phyloP scores from a whole-genome alignment of 2,113 vertebrate species.

The Antennarius striatus region DNA sequence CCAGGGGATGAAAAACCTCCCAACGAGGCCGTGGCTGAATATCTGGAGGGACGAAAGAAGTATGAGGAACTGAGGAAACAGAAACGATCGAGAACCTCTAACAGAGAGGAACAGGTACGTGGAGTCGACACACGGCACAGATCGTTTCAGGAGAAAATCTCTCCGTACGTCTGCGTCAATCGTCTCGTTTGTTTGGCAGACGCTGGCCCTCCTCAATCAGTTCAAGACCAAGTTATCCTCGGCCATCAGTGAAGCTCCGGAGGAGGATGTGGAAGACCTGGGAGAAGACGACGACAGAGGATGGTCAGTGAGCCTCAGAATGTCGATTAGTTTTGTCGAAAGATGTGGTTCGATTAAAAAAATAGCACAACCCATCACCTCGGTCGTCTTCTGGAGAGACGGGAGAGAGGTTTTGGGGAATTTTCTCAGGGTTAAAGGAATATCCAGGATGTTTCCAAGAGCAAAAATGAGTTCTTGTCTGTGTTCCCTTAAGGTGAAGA shows the following conservation, averaged over 20 bases:
- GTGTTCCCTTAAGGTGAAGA: too few relatives aligned
- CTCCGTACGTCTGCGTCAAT: too few relatives aligned
- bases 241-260: constrained; percentile 89
- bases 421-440: too few relatives aligned
- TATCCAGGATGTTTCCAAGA: too few relatives aligned
- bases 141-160: background rate
- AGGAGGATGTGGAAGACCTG: constrained; percentile 75
- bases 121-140: background rate
- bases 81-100: constrained; percentile 63
- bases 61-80: constrained; percentile 86
- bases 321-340: background rate
- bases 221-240: constrained; percentile 94
- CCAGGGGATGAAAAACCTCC: constrained; percentile 76
- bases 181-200: constrained; percentile 72
- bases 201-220: constrained; percentile 86
- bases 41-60: constrained; percentile 89
- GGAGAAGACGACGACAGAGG: constrained; percentile 79
- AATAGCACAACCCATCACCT: too few relatives aligned
- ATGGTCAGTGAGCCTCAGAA: constrained; percentile 83
- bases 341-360: too few relatives aligned
- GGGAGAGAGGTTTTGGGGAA: too few relatives aligned
- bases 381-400: too few relatives aligned
- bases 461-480: too few relatives aligned
- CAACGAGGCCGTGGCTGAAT: constrained; percentile 89
- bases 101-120: constrained; percentile 70